phyloP scores from a whole-genome alignment of 1,140 invertebrate genomes.

The Saccostrea cuccullata region DNA sequence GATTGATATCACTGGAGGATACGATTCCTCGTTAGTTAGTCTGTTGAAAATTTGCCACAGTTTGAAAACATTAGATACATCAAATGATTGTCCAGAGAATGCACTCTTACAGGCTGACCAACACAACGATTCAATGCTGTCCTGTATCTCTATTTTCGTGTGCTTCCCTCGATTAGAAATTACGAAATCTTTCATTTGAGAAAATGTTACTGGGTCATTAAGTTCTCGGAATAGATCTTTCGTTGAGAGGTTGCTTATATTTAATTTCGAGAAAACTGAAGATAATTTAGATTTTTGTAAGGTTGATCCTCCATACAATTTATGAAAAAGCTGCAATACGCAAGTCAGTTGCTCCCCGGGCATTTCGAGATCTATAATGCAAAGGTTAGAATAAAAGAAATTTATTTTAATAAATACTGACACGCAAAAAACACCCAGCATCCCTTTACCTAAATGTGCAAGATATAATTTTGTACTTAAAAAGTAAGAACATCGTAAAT shows the following conservation, averaged over 20 bases:
- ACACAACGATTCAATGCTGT: neutral
- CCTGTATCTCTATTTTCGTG: neutral
- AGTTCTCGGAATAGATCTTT: neutral
- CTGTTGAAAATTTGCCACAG: neutral
- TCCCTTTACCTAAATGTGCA: too few species aligned
- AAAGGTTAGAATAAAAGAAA: too few species aligned
- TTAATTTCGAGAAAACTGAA: neutral
- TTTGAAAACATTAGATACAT: neutral
- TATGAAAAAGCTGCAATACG: neutral
- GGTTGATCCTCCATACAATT: neutral
- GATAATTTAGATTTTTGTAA: neutral
- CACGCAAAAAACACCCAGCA: too few species aligned
- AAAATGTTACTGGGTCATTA: neutral
- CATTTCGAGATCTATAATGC: neutral
- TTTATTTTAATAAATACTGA: too few species aligned
- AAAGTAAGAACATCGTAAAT: too few species aligned
- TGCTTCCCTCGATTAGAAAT: neutral
- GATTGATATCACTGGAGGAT: neutral
- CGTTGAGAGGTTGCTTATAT: neutral
- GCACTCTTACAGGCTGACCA: neutral
- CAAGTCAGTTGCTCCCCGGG: neutral
- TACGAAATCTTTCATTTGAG: neutral
- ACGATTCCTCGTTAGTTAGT: neutral
- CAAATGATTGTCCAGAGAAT: neutral
- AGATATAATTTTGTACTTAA: too few species aligned